Conservation (phyloP, 2,113 vertebrate genomes). For the Terrapene triunguis region DNA sequence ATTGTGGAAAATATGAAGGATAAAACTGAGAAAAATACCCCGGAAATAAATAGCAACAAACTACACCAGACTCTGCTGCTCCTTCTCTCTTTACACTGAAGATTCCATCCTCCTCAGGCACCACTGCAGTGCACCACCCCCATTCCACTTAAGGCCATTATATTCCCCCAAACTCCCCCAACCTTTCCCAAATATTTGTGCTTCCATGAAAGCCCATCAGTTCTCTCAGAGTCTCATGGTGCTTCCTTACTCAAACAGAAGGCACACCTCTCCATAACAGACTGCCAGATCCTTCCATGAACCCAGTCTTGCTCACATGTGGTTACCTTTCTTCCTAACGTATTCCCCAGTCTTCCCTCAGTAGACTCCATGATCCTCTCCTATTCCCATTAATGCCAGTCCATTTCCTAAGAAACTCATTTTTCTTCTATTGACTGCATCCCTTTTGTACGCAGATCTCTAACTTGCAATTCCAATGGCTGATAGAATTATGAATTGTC, state of each 20-base stretch:
- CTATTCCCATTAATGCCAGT: neutral
- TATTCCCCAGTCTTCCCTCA: neutral
- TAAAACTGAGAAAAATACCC: neutral
- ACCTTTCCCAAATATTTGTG: neutral
- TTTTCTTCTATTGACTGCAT: neutral
- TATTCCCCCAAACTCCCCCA: neutral
- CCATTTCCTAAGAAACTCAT: slow-evolving; percentile 8
- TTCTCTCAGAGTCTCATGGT: neutral
- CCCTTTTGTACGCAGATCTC: neutral
- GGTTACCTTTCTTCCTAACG: slow-evolving; percentile 11
- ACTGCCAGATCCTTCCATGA: neutral
- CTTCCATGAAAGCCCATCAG: neutral
- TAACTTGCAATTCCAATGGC: neutral
- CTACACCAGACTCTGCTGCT: fast-evolving
- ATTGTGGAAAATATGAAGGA: neutral
- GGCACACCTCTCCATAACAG: neutral
- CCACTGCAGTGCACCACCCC: neutral
- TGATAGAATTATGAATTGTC: neutral
- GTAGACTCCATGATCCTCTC: neutral
- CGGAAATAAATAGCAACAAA: neutral
- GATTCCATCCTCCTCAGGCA: neutral
- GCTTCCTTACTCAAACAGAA: neutral
- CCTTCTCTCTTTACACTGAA: neutral
- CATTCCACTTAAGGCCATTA: neutral
- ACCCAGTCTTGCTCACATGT: neutral